Percentiles rank a stretch among this genome's conserved stretches.
These are phyloP conservation scores for Zygaena filipendulae DNA, from an alignment of 2,888 invertebrate genomes.

Conservation along the genomic window DNA sequence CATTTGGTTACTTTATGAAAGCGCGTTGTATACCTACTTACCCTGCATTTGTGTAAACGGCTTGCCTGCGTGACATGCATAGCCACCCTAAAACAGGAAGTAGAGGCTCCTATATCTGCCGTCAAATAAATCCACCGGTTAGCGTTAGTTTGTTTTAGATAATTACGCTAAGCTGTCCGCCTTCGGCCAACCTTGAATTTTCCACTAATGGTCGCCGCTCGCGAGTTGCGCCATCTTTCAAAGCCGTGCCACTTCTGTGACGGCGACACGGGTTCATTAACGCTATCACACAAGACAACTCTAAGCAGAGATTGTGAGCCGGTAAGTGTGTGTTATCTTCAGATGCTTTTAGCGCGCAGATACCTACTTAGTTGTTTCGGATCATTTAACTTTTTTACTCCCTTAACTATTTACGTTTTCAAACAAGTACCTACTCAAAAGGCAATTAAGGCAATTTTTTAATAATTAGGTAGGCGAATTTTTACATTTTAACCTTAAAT, in stretches of 20 bases:
- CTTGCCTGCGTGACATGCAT: too few species aligned
- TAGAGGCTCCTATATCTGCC: too few species aligned
- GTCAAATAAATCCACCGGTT: slow-evolving; percentile 12
- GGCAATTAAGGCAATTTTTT: too few species aligned
- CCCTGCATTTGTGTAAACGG: too few species aligned
- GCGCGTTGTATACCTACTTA: too few species aligned
- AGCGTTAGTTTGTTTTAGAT: slow-evolving; percentile 34
- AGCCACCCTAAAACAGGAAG: too few species aligned
- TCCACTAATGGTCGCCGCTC: slow-evolving; percentile 45
- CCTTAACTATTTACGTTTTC: too few species aligned
- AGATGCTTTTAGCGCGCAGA: slow-evolving; percentile 54
- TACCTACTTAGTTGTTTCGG: slow-evolving; percentile 34
- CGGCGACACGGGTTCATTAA: slow-evolving; percentile 62
- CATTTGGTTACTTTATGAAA: too few species aligned
- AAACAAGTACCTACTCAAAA: too few species aligned
- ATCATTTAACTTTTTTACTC: slow-evolving; percentile 26
- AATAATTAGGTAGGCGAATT: too few species aligned
- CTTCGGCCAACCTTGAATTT: slow-evolving; percentile 42
- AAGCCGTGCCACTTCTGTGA: slow-evolving; percentile 50
- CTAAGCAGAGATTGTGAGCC: slow-evolving; percentile 37
- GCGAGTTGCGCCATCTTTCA: slow-evolving; percentile 47
- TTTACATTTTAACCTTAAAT: too few species aligned
- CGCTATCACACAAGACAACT: slow-evolving; percentile 41
- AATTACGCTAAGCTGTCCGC: slow-evolving; percentile 51
- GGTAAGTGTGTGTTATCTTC: slow-evolving; percentile 44